A percentile compares a stretch with the other conserved stretches of the same genome.
Evolutionary conservation across 2,888 invertebrate genomes (phyloP).

Genomic region (Rhagonycha lutea): DNA sequence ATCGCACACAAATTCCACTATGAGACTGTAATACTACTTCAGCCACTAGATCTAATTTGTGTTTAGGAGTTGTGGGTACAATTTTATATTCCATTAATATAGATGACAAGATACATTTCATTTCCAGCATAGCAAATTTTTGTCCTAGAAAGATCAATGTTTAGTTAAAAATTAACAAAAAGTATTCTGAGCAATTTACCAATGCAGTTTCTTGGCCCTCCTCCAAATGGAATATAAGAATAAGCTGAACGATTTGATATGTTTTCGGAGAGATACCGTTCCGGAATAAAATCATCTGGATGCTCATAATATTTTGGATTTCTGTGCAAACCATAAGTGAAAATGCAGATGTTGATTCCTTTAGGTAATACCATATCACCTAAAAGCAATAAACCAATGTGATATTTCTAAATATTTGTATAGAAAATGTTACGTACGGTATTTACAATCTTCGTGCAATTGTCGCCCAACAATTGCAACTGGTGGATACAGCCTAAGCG

Average conservation of each 20-base stretch:
- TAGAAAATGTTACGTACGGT: background rate
- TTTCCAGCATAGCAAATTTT: slow-evolving; percentile 58
- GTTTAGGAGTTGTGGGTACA: slow-evolving; percentile 39
- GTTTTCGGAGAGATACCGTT: slow-evolving; percentile 47
- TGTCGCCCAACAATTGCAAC: background rate
- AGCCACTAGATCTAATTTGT: slow-evolving; percentile 53
- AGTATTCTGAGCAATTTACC: slow-evolving; percentile 6
- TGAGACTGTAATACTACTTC: slow-evolving; percentile 58
- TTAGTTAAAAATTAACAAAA: background rate
- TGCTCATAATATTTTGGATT: slow-evolving; percentile 54
- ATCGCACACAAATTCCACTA: slow-evolving; percentile 49
- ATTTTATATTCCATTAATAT: slow-evolving; percentile 56
- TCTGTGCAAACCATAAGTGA: slow-evolving; percentile 45
- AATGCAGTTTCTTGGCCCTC: slow-evolving; percentile 46
- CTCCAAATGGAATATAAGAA: slow-evolving; percentile 48
- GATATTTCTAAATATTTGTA: background rate
- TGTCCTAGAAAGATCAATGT: slow-evolving; percentile 45
- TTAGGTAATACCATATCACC: slow-evolving; percentile 10
- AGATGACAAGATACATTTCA: slow-evolving; percentile 57
- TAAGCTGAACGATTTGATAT: slow-evolving; percentile 40
- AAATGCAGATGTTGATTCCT: slow-evolving; percentile 17
- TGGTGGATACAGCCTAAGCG: background rate
- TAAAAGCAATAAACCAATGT: background rate
- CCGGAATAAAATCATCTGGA: slow-evolving; percentile 50
- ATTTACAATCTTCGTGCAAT: background rate